Conservation (phyloP, 2,113 vertebrate species). For the Plotosus lineatus region DNA sequence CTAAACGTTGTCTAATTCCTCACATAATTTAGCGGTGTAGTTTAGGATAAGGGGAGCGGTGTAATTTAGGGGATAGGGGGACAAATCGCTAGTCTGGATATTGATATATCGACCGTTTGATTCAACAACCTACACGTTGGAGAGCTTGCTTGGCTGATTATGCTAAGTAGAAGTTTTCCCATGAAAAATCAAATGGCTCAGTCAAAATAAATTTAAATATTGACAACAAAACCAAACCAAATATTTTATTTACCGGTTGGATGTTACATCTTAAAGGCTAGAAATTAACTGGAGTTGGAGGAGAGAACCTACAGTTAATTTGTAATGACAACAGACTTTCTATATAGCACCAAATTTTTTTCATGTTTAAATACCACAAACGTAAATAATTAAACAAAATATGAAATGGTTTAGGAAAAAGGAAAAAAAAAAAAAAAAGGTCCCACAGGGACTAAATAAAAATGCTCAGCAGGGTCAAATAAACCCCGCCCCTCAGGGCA, state of each 20-base stretch:
- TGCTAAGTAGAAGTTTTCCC: neutral
- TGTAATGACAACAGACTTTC: conserved; percentile 53
- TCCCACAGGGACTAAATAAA: conserved; percentile 91
- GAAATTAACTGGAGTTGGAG: neutral
- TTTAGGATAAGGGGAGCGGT: too few species aligned
- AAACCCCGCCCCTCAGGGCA: conserved; percentile 62
- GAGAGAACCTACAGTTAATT: neutral
- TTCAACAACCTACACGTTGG: neutral
- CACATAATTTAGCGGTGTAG: neutral
- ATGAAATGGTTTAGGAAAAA: conserved; percentile 48
- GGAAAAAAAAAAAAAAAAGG: conserved; percentile 66
- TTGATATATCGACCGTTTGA: too few species aligned
- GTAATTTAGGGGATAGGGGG: neutral
- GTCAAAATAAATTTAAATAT: neutral
- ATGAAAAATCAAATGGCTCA: neutral
- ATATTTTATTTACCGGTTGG: neutral
- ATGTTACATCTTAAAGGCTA: conserved; percentile 12
- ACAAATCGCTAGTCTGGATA: neutral
- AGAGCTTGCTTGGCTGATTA: neutral
- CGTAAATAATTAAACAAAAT: conserved; percentile 58
- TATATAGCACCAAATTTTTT: conserved; percentile 69
- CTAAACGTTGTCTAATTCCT: neutral
- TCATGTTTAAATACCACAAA: conserved; percentile 69
- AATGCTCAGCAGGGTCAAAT: conserved; percentile 53
- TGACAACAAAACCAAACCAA: neutral